These are phyloP conservation scores for Spinus olivaceus DNA, from an alignment of 2,797 vertebrate genomes.

Conservation along the genomic window DNA sequence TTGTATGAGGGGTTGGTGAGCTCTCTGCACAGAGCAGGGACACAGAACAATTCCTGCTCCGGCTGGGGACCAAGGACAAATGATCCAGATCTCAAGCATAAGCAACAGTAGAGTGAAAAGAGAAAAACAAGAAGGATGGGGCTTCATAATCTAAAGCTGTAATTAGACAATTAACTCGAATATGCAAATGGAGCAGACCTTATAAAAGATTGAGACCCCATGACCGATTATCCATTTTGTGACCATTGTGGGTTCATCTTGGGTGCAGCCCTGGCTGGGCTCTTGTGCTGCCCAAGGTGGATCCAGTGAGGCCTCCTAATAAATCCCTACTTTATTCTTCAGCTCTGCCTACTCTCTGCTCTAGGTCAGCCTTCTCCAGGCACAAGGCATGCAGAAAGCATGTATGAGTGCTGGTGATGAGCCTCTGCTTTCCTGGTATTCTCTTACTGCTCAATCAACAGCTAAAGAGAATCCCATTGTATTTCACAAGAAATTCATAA, in stretches of 20 bases:
- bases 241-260: neutral
- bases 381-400: neutral
- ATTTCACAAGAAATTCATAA: neutral
- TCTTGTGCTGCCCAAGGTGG: neutral
- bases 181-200: neutral
- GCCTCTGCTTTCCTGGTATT: neutral
- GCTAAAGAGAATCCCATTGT: neutral
- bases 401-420: neutral
- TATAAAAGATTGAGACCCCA: accelerated
- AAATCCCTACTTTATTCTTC: neutral
- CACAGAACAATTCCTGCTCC: neutral
- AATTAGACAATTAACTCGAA: neutral
- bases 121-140: neutral
- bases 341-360: neutral
- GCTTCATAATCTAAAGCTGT: accelerated
- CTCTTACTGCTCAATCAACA: neutral
- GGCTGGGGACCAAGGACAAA: neutral
- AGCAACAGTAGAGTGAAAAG: neutral
- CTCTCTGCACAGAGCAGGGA: neutral
- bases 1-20: accelerated
- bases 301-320: neutral
- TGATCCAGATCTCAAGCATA: neutral
- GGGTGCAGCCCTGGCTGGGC: neutral
- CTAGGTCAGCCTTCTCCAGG: neutral
- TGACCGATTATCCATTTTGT: accelerated